Percentiles rank a stretch among this genome's conserved stretches.
These are phyloP conservation scores for Achlya flavicornis DNA, from an alignment of 2,888 invertebrate genomes.

Conservation along the genomic window DNA sequence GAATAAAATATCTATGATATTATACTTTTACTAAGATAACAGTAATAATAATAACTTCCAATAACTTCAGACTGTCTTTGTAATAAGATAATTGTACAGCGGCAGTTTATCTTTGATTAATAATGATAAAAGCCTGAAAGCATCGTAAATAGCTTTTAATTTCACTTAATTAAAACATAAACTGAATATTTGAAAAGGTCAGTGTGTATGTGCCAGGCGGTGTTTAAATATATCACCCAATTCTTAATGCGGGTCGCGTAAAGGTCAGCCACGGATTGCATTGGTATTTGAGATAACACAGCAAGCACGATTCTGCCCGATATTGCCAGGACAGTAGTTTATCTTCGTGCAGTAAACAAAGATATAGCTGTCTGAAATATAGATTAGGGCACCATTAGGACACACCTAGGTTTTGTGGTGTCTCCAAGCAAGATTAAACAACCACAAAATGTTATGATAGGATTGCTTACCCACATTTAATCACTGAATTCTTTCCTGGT, in stretches of 20 bases:
- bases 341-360: neutral
- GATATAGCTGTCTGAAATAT: too few relatives aligned
- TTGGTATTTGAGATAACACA: slow-evolving; percentile 6
- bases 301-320: neutral
- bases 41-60: too few relatives aligned
- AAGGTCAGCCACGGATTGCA: slow-evolving; percentile 1
- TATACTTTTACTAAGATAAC: too few relatives aligned
- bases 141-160: neutral
- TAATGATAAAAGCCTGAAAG: neutral
- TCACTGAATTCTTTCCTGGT: too few relatives aligned
- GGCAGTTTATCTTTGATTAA: neutral
- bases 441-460: too few relatives aligned
- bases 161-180: slow-evolving; percentile 1
- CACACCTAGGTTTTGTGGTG: too few relatives aligned
- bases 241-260: neutral
- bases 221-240: slow-evolving; percentile 7
- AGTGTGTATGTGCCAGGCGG: neutral
- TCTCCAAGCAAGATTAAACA: too few relatives aligned
- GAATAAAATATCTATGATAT: too few relatives aligned
- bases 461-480: too few relatives aligned
- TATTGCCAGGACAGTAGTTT: neutral
- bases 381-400: too few relatives aligned
- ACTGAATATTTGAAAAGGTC: slow-evolving; percentile 1
- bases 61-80: too few relatives aligned
- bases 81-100: neutral